Evolutionary conservation across 2,113 vertebrate species (phyloP), one percentile per base, ranked within the genome.

Genomic region (Ochotona curzoniae): DNA sequence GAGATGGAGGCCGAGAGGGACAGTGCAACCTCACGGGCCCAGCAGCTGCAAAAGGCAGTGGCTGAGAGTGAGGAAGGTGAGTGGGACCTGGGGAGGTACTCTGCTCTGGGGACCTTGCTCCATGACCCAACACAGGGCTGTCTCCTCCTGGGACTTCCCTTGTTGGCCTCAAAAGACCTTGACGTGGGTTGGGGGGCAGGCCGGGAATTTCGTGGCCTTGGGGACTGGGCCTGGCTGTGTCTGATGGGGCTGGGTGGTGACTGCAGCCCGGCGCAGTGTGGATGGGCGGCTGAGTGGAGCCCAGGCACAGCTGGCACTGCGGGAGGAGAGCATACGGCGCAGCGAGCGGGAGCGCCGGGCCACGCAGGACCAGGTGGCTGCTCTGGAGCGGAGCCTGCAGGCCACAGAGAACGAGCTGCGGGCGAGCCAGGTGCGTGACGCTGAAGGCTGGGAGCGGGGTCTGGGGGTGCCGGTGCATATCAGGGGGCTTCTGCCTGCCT

Each of bases 51-150:
- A 89, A 98, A 97, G 87, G 95, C 98, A 0, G 54, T 99, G 82
- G 98, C 98, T 1, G 98, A 99, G 84, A 97, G 98, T 1, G 98
- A 99, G 95, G 98, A 99, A 98, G 99, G 99, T 98, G 86, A 81
- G 79, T 75, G 5, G 17, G 17, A 17, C 7, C 5, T 49, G 21
- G 18, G 5, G 2, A 47, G 18, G 67, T 8, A 1, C 8, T 70
- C 12, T 74, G 9, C 23, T 89, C 61, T 5, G n/a, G 26, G 38
- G 32, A 60, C 51, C 2, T 23, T 66, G 21, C 17, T 47, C 93
- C 3, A 0, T 76, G 63, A 71, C 84, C 47, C 21, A 25, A 63
- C 20, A 30, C 8, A 0, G 49, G 49, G 26, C 66, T 67, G 14
- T 14, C 18, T 57, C 61, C 69, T 20, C 10, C 32, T 7, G 47